Base-by-base conservation (phyloP, 35 echinoderm and acorn worm genomes). In the Stichopus chloronotus region DNA sequence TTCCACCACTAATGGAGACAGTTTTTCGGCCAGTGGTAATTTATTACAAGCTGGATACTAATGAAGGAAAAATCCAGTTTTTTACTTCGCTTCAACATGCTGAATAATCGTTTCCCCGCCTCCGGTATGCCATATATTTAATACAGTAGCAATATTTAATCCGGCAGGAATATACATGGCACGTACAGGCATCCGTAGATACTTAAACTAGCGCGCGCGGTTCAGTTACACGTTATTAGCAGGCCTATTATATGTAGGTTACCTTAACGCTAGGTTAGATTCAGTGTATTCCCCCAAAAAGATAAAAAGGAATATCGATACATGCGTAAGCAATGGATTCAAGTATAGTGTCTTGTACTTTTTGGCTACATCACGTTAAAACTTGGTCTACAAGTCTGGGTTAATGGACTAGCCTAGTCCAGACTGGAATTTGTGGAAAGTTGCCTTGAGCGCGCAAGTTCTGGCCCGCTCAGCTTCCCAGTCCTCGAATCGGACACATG, bases 81-180 rank as follows among this genome's bases (percentile, higher is more conserved):
- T 71, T 71, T 1, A 71, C 65, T 71, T 71, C 65, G 65, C 65
- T 71, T 0, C 30, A 43, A 43, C 30, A n/a, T 43, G 30, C 30
- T n/a, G n/a, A n/a, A n/a, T n/a, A n/a, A n/a, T n/a, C n/a, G n/a
- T n/a, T n/a, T n/a, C n/a, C n/a, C n/a, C n/a, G n/a, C n/a, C n/a
- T n/a, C n/a, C n/a, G n/a, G n/a, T n/a, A n/a, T n/a, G n/a, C n/a
- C n/a, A n/a, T n/a, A n/a, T n/a, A n/a, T n/a, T n/a, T n/a, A n/a
- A n/a, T n/a, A n/a, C n/a, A n/a, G n/a, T n/a, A n/a, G n/a, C n/a
- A 17, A n/a, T n/a, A n/a, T n/a, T n/a, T n/a, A n/a, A n/a, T n/a
- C n/a, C n/a, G n/a, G n/a, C n/a, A n/a, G n/a, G 63, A 68, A 68
- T 71, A 71, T 71, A 71, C 65, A 71, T 71, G 65, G 65, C 65